Base-by-base conservation (phyloP, 2,888 invertebrate species). In the Diloba caeruleocephala region DNA sequence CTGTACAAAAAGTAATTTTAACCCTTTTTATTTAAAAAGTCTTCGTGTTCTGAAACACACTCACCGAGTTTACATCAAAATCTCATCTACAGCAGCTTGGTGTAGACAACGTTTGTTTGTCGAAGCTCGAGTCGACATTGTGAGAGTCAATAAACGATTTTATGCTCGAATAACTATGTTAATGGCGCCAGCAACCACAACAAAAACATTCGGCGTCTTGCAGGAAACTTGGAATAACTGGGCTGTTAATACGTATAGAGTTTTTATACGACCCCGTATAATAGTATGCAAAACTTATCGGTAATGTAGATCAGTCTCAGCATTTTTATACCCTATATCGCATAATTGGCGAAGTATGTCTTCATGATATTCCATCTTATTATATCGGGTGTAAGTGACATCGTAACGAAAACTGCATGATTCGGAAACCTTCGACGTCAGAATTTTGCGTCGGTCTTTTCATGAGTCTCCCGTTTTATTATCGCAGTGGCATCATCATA, bases 81-180 rank as follows among this genome's bases (percentile, higher is more conserved):
- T 61, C 61, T 53, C 49, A 52, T 50, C 34, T 53, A 36, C 62
- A 44, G 38, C 28, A 53, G 45, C 55, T 70, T 49, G 57, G 38
- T 36, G 54, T 23, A 55, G 52, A 48, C 53, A 56, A 38, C 45
- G 67, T 63, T 65, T 74, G 63, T 76, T 76, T 78, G 70, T 69
- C 64, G 69, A 74, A 74, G 72, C 71, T 70, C 71, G 63, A 72
- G 62, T 72, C 66, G 72, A 74, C 71, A 75, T 73, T 74, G 61
- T 74, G 65, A 74, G 71, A 82, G 84, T 85, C 84, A 87, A 85
- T 84, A 87, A 85, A 84, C 81, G 78, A 84, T 88, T 89, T 87
- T 75, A 88, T 81, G 88, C 84, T 79, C 76, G 83, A 88, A 87
- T 87, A 87, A 87, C 84, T 89, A 88, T 89, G 89, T 70, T 88